phyloP scores from a whole-genome alignment of 1,140 invertebrate genomes.

The Pseudomyrmex flavicornis region DNA sequence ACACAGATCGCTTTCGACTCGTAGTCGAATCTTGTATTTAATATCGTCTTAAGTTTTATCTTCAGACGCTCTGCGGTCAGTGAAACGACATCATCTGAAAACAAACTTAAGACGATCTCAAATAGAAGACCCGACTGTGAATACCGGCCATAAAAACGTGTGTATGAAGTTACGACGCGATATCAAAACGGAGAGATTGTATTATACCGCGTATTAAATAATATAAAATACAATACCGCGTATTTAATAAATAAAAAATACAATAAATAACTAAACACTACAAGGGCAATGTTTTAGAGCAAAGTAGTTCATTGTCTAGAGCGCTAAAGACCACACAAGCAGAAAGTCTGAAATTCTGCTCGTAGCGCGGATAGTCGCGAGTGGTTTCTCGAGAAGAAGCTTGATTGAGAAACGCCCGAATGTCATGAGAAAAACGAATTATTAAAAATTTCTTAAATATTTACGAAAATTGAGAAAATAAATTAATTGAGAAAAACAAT shows the following conservation, averaged over 20 bases:
- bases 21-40: conserved; percentile 34
- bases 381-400: conserved; percentile 10
- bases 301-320: background rate
- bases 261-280: conserved; percentile 64
- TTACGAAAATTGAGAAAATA: no score
- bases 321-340: background rate
- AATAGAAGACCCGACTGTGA: no score
- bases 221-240: background rate
- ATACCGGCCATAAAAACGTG: no score
- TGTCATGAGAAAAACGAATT: background rate
- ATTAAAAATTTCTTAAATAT: no score
- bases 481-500: no score
- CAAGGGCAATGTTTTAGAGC: conserved; percentile 4
- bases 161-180: conserved; percentile 2
- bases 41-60: no score
- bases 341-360: conserved; percentile 13
- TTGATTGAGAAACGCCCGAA: background rate
- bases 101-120: no score
- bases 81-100: no score
- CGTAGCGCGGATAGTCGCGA: background rate
- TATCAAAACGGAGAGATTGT: conserved; percentile 37
- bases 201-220: conserved; percentile 66
- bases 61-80: no score
- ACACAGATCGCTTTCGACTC: background rate
- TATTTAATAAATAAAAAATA: conserved; percentile 61